Evolutionary conservation across 2,113 vertebrate genomes (phyloP).

Genomic region (Trichechus manatus): DNA sequence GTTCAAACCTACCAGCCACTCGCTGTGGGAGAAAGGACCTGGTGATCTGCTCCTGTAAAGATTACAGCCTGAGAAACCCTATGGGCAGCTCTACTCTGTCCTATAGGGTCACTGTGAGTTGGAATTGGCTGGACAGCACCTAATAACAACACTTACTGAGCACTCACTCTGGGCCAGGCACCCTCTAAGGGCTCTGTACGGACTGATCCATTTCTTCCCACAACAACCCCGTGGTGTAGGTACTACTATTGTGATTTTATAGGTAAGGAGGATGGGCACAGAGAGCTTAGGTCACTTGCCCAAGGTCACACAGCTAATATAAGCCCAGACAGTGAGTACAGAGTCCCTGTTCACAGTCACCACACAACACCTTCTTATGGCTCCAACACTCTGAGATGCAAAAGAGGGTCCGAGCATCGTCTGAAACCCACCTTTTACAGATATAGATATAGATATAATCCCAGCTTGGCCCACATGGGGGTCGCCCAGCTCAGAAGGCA

Average conservation of each 20-base stretch:
- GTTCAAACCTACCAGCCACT: not conserved
- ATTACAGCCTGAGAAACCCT: not conserved
- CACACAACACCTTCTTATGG: not conserved
- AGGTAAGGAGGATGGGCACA: no score
- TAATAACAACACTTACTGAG: not conserved
- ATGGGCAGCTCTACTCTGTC: not conserved
- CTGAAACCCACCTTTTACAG: rapidly evolving
- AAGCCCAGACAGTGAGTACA: not conserved
- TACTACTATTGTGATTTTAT: not conserved
- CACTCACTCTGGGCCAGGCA: not conserved
- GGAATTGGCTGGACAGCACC: not conserved
- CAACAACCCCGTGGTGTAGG: no score
- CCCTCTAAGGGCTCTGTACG: not conserved
- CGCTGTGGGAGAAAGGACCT: not conserved
- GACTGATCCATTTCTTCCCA: not conserved
- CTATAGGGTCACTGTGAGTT: not conserved
- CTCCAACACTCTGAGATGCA: not conserved
- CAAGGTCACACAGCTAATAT: not conserved
- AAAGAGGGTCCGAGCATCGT: not conserved
- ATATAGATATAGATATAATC: not conserved
- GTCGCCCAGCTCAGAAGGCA: not conserved
- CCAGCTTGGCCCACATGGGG: not conserved
- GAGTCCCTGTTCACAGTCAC: not conserved
- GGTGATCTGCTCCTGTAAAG: not conserved
- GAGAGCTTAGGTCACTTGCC: not conserved